Base-by-base conservation (phyloP, 2,113 vertebrate genomes). In the Ancistrus triradiatus region DNA sequence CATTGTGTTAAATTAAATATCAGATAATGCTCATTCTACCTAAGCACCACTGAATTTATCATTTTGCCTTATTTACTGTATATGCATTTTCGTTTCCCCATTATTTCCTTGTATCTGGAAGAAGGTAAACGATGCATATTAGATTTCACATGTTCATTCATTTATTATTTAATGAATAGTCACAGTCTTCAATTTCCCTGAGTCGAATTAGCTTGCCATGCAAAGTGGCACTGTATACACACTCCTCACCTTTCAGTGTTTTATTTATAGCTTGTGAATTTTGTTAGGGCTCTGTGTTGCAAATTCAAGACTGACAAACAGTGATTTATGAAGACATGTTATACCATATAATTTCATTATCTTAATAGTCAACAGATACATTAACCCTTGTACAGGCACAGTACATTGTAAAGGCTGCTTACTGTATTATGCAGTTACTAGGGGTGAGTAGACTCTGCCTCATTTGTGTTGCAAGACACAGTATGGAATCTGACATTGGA, bases 291-390 rank as follows among this genome's bases (percentile, higher is more conserved):
- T 42, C 38, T 15, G 13, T 13, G 38, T 42, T 42, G 38, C 38
- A n/a, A 42, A 14, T 42, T 13, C 6, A n/a, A n/a, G 13, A 42
- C 38, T 42, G 38, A 42, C 38, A 15, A n/a, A 42, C 38, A 42
- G 38, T 42, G 38, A 42, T 42, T 42, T n/a, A 42, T 42, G 11
- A 5, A 13, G 13, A 42, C 6, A 42, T 42, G 38, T 14, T 11
- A 5, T 42, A 42, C 13, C 38, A 42, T 42, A 15, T 42, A 14
- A 42, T 42, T 42, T 42, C 38, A 42, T 42, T 42, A 42, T 15
- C 38, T n/a, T 42, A 42, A 42, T 42, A 42, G 38, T 42, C 14
- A 42, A 42, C 38, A 42, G 14, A n/a, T 42, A 42, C 38, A 42
- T 42, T 42, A 42, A n/a, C 38, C 38, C 38, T n/a, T 42, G 38